Evolutionary conservation across 1,140 invertebrate genomes (phyloP).

Genomic region (Chironomus striatipennis): DNA sequence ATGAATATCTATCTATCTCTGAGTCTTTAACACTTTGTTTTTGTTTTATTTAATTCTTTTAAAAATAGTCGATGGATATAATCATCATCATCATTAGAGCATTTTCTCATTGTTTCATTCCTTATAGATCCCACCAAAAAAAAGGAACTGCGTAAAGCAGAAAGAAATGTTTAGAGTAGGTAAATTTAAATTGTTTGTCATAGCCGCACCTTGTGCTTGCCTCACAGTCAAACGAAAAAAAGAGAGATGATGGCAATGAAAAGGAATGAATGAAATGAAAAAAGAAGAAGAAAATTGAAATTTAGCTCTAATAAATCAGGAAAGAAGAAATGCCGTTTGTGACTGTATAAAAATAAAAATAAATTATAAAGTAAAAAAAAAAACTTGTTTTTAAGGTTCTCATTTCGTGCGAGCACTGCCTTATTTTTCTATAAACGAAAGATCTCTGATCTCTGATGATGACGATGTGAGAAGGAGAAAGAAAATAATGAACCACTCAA

Average conservation of each 20-base stretch:
- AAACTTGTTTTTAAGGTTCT: conserved; percentile 2
- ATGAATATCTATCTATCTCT: background rate
- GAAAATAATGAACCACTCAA: background rate
- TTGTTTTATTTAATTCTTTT: too few species aligned
- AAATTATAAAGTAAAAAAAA: background rate
- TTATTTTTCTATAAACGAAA: too few species aligned
- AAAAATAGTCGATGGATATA: background rate
- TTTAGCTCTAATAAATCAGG: conserved; percentile 13
- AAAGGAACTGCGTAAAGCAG: too few species aligned
- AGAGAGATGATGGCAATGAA: background rate
- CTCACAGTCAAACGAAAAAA: too few species aligned
- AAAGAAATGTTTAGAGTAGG: too few species aligned
- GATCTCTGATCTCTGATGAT: background rate
- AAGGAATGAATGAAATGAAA: background rate
- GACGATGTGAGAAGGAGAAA: background rate
- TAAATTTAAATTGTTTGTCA: background rate
- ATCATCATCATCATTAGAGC: background rate
- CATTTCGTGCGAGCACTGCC: too few species aligned
- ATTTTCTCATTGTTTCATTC: background rate
- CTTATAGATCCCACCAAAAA: too few species aligned
- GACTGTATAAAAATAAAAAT: conserved; percentile 9
- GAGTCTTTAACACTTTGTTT: background rate
- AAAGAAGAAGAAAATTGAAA: background rate
- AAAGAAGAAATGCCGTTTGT: conserved; percentile 1
- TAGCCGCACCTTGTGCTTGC: background rate